These are phyloP conservation scores for Drosophila neotestacea DNA, from an alignment of 2,888 invertebrate genomes.

Conservation along the genomic window DNA sequence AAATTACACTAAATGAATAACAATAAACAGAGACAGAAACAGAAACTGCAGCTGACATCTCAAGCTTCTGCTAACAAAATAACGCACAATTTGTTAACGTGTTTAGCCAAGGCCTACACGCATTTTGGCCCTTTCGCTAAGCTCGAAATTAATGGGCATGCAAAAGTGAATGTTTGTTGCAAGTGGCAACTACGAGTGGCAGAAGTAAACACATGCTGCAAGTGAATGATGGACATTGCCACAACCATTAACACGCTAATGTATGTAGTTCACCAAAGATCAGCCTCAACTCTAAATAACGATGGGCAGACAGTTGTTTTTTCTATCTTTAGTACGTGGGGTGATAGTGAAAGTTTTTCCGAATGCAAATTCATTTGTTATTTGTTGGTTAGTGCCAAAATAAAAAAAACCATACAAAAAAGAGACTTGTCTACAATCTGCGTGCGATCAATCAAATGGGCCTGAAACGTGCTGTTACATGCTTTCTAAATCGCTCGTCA, in stretches of 20 bases:
- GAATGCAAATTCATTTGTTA: conserved; percentile 69
- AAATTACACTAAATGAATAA: conserved; percentile 44
- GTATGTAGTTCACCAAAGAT: conserved; percentile 30
- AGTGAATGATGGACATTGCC: conserved; percentile 44
- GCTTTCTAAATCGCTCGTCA: conserved; percentile 68
- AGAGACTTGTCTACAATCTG: conserved; percentile 24
- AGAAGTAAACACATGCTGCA: conserved; percentile 27
- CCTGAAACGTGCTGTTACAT: conserved; percentile 22
- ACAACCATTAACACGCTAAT: conserved; percentile 58
- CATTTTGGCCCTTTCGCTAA: conserved; percentile 43
- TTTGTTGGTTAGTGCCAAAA: conserved; percentile 45
- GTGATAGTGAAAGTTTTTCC: conserved; percentile 28
- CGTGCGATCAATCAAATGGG: conserved; percentile 65
- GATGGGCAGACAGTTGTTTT: conserved; percentile 55
- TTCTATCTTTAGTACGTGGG: conserved; percentile 32
- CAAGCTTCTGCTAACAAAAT: conserved; percentile 21
- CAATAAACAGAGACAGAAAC: neutral
- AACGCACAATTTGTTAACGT: conserved; percentile 23
- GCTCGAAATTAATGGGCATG: conserved; percentile 33
- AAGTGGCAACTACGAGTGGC: conserved; percentile 12
- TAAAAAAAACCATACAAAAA: neutral
- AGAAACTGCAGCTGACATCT: conserved; percentile 35
- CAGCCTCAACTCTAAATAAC: conserved; percentile 22
- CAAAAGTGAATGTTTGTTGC: conserved; percentile 61
- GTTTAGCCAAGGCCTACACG: conserved; percentile 26